Evolutionary conservation across 2,888 invertebrate species (phyloP).

Genomic region (Sesamia inferens): DNA sequence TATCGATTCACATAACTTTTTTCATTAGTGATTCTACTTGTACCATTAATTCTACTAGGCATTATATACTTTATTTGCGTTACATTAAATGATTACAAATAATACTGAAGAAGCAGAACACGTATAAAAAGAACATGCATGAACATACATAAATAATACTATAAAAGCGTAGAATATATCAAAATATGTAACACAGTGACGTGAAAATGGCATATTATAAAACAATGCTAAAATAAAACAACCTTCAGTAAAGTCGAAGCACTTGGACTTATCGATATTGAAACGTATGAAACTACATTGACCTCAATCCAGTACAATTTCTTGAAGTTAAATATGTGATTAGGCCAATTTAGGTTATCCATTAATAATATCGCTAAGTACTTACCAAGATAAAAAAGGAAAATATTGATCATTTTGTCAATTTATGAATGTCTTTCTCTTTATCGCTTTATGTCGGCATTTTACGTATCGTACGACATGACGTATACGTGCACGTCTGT

Average conservation of each 20-base stretch:
- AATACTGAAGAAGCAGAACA: not conserved
- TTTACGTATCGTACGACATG: constrained; percentile 30
- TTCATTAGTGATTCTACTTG: not conserved
- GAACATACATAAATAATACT: not conserved
- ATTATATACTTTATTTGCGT: not conserved
- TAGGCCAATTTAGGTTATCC: constrained; percentile 5
- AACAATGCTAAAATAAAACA: constrained; percentile 5
- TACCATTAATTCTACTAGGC: not conserved
- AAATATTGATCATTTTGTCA: not conserved
- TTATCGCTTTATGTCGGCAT: constrained; percentile 11
- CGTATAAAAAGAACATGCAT: too few species aligned
- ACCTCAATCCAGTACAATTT: constrained; percentile 5
- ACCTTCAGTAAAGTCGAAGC: constrained; percentile 8
- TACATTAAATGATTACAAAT: not conserved
- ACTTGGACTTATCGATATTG: constrained; percentile 10
- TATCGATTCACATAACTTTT: not conserved
- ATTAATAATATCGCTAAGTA: constrained; percentile 6
- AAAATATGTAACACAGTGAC: not conserved
- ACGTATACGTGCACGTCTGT: constrained; percentile 4
- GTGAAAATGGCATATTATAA: constrained; percentile 12
- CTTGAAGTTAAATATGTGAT: not conserved
- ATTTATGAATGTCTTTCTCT: constrained; percentile 13
- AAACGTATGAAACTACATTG: constrained; percentile 5
- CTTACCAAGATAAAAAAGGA: not conserved
- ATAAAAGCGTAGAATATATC: not conserved